A percentile compares a stretch with the other conserved stretches of the same genome.
These are phyloP conservation scores for Lanius collurio DNA, from an alignment of 2,113 vertebrate genomes.

Conservation along the genomic window DNA sequence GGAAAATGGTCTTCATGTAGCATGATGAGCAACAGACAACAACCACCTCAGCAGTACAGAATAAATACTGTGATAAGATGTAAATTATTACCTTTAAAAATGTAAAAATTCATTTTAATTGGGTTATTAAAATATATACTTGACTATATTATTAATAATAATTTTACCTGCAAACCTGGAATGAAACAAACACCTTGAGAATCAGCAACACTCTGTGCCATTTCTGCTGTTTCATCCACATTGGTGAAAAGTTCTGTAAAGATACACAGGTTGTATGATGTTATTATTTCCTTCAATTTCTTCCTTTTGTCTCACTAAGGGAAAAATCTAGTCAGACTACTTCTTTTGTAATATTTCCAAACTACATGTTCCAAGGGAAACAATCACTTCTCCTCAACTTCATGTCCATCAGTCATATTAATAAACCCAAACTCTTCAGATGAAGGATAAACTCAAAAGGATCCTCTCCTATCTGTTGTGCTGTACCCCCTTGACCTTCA, in stretches of 20 bases:
- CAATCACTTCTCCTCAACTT: neutral
- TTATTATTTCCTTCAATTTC: neutral
- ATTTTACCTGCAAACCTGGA: constrained; percentile 90
- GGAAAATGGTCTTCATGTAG: neutral
- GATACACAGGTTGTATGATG: neutral
- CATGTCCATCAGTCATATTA: neutral
- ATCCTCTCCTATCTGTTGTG: neutral
- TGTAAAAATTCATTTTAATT: neutral
- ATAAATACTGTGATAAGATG: neutral
- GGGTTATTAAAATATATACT: neutral
- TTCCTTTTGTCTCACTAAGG: neutral
- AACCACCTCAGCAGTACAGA: neutral
- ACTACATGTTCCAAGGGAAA: neutral
- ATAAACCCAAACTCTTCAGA: neutral
- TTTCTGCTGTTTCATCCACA: constrained; percentile 83
- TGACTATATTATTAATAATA: neutral
- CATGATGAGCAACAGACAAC: neutral
- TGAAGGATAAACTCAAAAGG: neutral
- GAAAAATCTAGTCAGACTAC: neutral
- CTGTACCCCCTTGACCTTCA: neutral
- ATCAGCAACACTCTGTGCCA: constrained; percentile 85
- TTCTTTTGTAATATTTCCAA: neutral
- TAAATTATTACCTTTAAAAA: neutral
- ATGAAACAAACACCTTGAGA: constrained; percentile 94
- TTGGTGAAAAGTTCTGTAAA: constrained; percentile 87